These are phyloP conservation scores for Ctenopoma kingsleyae DNA, from an alignment of 2,797 vertebrate species.

Conservation along the genomic window DNA sequence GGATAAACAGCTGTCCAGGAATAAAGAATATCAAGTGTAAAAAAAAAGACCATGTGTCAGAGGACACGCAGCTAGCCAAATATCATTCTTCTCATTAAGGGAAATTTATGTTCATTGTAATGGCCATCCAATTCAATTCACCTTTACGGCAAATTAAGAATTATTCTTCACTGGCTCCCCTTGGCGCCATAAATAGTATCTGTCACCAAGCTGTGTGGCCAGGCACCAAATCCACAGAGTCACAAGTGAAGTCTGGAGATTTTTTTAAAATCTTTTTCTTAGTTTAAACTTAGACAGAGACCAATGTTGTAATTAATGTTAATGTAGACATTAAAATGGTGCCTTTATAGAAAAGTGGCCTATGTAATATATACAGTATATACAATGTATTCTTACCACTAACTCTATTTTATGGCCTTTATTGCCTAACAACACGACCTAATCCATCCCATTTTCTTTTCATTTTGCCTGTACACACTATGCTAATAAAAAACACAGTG, in stretches of 20 bases:
- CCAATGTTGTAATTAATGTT: neutral
- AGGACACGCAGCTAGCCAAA: constrained; percentile 69
- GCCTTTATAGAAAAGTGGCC: neutral
- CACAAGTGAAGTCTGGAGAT: constrained; percentile 23
- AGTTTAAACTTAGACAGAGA: neutral
- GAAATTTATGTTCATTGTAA: constrained; percentile 71
- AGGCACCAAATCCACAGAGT: constrained; percentile 32
- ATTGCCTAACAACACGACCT: neutral
- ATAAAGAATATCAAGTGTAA: constrained; percentile 53
- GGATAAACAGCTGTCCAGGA: constrained; percentile 61
- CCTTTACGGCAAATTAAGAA: constrained; percentile 75
- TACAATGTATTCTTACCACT: neutral
- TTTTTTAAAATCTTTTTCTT: neutral
- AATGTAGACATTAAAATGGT: neutral
- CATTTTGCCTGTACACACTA: neutral
- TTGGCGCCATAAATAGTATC: constrained; percentile 49
- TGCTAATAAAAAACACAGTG: neutral
- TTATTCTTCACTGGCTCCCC: constrained; percentile 55
- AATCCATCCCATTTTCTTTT: neutral
- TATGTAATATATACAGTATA: neutral
- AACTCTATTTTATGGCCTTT: constrained; percentile 15
- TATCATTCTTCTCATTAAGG: constrained; percentile 73
- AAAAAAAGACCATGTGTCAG: constrained; percentile 50
- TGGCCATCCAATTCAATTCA: constrained; percentile 72
- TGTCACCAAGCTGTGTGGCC: constrained; percentile 27